These are phyloP conservation scores for Entosphenus tridentatus DNA, from an alignment of 2,113 vertebrate species.

Conservation along the genomic window DNA sequence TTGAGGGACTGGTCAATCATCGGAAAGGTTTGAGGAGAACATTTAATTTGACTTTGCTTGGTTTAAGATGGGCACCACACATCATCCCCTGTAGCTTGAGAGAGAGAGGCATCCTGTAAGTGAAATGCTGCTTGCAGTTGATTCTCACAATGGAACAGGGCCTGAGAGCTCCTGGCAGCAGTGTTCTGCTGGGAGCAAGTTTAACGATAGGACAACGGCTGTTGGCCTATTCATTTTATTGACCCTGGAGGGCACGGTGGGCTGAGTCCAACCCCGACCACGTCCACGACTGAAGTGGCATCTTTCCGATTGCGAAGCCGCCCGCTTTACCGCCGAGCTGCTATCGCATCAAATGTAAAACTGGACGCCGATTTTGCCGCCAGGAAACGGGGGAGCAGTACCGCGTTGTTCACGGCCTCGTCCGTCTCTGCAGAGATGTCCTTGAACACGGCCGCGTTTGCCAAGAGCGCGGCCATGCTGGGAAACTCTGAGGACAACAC, in stretches of 20 bases:
- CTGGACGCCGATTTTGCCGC: neutral
- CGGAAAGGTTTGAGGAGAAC: constrained; percentile 46
- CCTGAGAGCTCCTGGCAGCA: no score
- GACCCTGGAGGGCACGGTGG: no score
- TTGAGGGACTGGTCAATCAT: constrained; percentile 79
- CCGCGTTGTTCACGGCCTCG: neutral
- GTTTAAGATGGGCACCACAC: neutral
- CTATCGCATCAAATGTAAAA: neutral
- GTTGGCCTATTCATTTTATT: no score
- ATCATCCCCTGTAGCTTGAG: neutral
- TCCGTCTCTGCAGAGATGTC: constrained; percentile 50
- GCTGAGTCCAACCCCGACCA: no score
- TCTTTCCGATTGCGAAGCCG: no score
- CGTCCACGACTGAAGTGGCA: no score
- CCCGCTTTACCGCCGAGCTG: no score
- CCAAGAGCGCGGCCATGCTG: constrained; percentile 91
- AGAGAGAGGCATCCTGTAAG: neutral
- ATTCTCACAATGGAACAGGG: no score
- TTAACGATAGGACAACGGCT: no score
- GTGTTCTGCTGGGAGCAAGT: no score
- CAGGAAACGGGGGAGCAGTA: neutral
- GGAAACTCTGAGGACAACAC: constrained; percentile 96
- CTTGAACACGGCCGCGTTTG: constrained; percentile 69
- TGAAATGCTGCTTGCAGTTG: neutral
- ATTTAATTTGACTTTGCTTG: neutral